Conservation (phyloP, 2,888 invertebrate species). For the Chaetoderma sp. region DNA sequence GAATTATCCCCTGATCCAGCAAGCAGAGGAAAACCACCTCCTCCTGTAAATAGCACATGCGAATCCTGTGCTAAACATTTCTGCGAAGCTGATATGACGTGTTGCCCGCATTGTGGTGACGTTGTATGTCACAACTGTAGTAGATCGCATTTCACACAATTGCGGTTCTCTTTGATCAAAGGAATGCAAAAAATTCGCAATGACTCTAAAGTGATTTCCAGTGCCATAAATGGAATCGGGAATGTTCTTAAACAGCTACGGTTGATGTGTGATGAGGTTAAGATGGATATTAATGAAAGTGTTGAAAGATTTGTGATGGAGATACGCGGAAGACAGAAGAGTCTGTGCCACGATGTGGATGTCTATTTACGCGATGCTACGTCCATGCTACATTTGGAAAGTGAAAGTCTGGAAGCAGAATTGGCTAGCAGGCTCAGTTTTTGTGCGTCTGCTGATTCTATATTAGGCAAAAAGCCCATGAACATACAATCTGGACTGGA, state of each 20-base stretch:
- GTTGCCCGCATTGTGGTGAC: constrained; percentile 97
- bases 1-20: constrained; percentile 85
- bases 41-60: constrained; percentile 71
- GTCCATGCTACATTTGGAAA: constrained; percentile 83
- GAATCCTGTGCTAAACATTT: constrained; percentile 84
- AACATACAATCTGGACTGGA: too few relatives aligned
- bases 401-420: constrained; percentile 94
- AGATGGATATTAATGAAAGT: constrained; percentile 85
- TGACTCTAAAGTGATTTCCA: too few relatives aligned
- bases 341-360: constrained; percentile 76
- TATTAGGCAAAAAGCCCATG: too few relatives aligned
- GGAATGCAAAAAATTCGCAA: too few relatives aligned
- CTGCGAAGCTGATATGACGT: constrained; percentile 72
- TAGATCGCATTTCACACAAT: constrained; percentile 72
- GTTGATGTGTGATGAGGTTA: constrained; percentile 89
- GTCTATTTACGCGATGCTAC: constrained; percentile 90
- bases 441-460: constrained; percentile 77
- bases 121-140: constrained; percentile 96
- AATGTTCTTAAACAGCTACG: constrained; percentile 85
- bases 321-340: constrained; percentile 75
- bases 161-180: too few relatives aligned
- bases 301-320: constrained; percentile 64
- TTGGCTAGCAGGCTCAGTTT: constrained; percentile 95
- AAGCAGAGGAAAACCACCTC: background rate
- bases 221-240: too few relatives aligned